Base-by-base conservation (phyloP, 2,113 vertebrate species). In the Macquaria australasica region DNA sequence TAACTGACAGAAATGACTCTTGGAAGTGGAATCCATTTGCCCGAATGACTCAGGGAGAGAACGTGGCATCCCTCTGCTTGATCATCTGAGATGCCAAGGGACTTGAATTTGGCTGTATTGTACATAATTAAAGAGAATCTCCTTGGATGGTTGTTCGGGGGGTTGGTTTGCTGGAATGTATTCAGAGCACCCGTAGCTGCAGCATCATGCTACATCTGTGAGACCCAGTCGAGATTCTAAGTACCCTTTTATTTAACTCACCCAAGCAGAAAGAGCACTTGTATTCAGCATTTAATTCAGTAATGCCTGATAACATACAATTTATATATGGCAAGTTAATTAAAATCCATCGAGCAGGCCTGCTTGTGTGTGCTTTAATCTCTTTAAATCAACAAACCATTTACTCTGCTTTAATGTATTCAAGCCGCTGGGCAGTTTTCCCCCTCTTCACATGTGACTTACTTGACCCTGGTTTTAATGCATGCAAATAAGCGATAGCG, bases 291-390 rank as follows among this genome's bases (percentile, higher is more conserved):
- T 94, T 94, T 95, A 90, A 94, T 94, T 91, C 88, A 87, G 85
- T 89, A 91, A 89, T 87, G 91, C 87, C 84, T 89, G 91, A 94
- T 96, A 94, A 95, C 93, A 86, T 92, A 91, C 88, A 93, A 92
- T 95, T 94, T 94, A 92, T 95, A 93, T 94, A 94, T 93, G 93
- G 93, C 92, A 92, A 92, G 90, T 95, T 95, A 95, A 95, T 96
- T 95, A 95, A 94, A 95, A 95, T 89, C 90, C 90, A 92, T 87
- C 75, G 74, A 93, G 91, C 78, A 89, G 89, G 88, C 77, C 77
- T 91, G 85, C 88, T 86, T 94, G 82, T 94, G 86, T 92, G 82
- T 89, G 89, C 84, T 87, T 84, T 92, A 94, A 94, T 94, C 94
- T 94, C 63, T 92, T 88, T 90, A 90, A 93, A 94, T 93, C 94